phyloP scores from a whole-genome alignment of 2,113 vertebrate genomes.

The Acanthisitta chloris region DNA sequence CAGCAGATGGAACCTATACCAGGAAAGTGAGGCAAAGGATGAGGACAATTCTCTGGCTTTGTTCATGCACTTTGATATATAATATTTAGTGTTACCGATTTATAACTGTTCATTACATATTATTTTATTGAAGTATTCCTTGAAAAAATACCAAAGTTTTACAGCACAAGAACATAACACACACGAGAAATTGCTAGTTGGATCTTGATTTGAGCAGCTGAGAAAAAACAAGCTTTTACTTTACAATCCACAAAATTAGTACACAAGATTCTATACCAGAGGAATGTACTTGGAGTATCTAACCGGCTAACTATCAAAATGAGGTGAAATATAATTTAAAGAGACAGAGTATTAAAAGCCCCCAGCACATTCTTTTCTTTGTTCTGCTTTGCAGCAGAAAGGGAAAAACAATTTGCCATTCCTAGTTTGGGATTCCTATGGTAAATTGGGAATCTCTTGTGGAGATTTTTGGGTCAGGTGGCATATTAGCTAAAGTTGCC shows the following conservation, averaged over 20 bases:
- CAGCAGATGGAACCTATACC: not conserved
- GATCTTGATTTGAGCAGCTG: not conserved
- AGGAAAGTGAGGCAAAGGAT: not conserved
- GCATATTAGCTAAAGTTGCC: slow-evolving; percentile 11
- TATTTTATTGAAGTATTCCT: not conserved
- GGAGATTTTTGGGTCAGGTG: slow-evolving; percentile 36
- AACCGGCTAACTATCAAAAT: not conserved
- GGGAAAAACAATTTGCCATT: not conserved
- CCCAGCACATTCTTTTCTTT: not conserved
- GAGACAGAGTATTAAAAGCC: not conserved
- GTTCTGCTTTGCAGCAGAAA: not conserved
- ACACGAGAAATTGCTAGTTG: not conserved
- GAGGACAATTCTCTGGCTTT: not conserved
- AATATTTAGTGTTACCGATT: not conserved
- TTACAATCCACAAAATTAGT: not conserved
- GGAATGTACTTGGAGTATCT: not conserved
- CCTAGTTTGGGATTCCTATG: not conserved
- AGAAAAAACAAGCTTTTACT: not conserved
- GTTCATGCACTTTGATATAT: not conserved
- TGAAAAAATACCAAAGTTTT: not conserved
- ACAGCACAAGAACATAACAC: not conserved
- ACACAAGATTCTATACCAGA: not conserved
- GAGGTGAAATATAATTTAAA: not conserved
- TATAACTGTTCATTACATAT: not conserved
- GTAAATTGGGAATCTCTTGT: slow-evolving; percentile 25